Percentiles rank a stretch among this genome's conserved stretches.
Conservation (phyloP, 2,797 vertebrate species). For the Melanitta fusca region DNA sequence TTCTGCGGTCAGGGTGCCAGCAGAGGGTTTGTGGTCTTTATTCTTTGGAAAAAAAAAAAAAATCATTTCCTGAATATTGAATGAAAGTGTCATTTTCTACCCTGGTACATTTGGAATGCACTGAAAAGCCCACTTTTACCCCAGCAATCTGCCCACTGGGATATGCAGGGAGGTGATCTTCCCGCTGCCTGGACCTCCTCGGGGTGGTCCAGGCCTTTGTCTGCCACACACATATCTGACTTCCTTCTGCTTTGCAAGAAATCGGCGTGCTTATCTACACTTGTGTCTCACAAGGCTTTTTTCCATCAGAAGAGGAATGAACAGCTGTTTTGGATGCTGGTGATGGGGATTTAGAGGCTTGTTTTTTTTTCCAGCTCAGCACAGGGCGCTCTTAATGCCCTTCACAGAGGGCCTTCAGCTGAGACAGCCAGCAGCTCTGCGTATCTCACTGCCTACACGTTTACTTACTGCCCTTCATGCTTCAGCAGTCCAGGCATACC, state of each 20-base stretch:
- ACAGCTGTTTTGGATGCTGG: not conserved
- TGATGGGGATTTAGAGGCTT: not conserved
- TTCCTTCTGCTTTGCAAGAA: not conserved
- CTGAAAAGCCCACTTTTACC: not conserved
- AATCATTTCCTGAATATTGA: not conserved
- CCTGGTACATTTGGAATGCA: not conserved
- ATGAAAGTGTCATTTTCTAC: not conserved
- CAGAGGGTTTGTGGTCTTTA: not conserved
- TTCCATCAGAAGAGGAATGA: not conserved
- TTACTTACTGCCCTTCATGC: not conserved
- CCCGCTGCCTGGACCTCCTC: not conserved
- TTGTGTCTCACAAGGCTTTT: not conserved
- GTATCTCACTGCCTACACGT: not conserved
- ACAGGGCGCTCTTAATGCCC: not conserved
- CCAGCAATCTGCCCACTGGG: rapidly evolving
- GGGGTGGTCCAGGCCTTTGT: not conserved
- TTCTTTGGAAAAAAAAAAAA: not conserved
- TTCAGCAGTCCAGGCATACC: not conserved
- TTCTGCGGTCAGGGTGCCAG: not conserved
- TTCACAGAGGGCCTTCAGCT: not conserved
- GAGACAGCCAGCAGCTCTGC: not conserved
- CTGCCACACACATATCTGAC: not conserved
- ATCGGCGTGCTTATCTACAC: not conserved
- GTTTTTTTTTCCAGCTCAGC: not conserved
- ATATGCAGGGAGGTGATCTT: not conserved